phyloP scores from a whole-genome alignment of 2,888 invertebrate genomes.

The Vandiemenella viatica region DNA sequence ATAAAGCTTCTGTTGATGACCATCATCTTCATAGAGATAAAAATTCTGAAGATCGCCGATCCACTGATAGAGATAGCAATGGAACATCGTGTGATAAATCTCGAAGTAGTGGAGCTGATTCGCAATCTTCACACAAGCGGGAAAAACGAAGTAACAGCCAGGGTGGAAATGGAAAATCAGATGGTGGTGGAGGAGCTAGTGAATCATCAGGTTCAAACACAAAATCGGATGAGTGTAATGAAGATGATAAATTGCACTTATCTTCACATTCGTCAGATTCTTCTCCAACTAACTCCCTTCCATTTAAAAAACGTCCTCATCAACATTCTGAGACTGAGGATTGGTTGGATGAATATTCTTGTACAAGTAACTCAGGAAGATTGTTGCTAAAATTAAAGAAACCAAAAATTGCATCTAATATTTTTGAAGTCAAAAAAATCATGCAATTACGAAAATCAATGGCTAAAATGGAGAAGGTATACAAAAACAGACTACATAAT shows the following conservation, averaged over 20 bases:
- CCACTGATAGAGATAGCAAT: conserved; percentile 66
- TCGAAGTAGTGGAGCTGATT: conserved; percentile 2
- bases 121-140: conserved; percentile 2
- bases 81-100: conserved; percentile 23
- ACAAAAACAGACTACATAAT: no score
- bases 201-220: not conserved
- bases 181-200: conserved; percentile 1
- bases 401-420: conserved; percentile 51
- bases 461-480: conserved; percentile 42
- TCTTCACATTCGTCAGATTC: conserved; percentile 1
- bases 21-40: conserved; percentile 52
- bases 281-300: conserved; percentile 16
- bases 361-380: conserved; percentile 27
- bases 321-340: not conserved
- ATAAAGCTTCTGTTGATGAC: conserved; percentile 43
- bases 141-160: not conserved
- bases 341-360: conserved; percentile 18
- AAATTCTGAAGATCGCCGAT: conserved; percentile 46
- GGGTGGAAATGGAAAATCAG: conserved; percentile 2
- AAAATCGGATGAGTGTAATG: conserved; percentile 2
- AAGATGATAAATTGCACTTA: conserved; percentile 9
- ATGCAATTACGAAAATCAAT: conserved; percentile 51
- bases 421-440: conserved; percentile 46
- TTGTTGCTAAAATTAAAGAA: conserved; percentile 39
- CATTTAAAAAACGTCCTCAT: conserved; percentile 25